Evolutionary conservation across 1,140 invertebrate species (phyloP).

Genomic region (Lasaia peninsularis): DNA sequence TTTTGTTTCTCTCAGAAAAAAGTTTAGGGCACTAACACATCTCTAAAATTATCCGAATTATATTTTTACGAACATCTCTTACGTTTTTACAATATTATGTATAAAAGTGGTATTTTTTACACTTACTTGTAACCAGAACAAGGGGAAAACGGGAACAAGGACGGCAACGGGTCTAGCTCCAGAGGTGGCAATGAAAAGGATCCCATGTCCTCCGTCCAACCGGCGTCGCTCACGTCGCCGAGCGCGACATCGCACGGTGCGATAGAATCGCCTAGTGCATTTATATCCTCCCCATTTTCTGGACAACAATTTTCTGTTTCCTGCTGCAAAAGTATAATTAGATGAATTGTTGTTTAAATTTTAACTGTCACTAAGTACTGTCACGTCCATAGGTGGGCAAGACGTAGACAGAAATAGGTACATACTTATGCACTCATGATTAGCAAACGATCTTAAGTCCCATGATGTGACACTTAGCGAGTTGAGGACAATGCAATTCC

Average conservation of each 20-base stretch:
- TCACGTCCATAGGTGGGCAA: no score
- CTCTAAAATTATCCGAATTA: no score
- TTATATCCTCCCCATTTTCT: constrained; percentile 60
- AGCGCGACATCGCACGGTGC: constrained; percentile 51
- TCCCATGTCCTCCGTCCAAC: constrained; percentile 88
- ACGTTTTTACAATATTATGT: no score
- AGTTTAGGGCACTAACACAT: no score
- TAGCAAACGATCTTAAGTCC: no score
- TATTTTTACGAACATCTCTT: no score
- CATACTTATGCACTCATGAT: no score
- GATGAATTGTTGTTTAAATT: background rate
- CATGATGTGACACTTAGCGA: no score
- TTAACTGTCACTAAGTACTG: no score
- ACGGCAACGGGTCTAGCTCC: constrained; percentile 86
- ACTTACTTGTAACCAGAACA: constrained; percentile 85
- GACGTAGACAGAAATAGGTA: no score
- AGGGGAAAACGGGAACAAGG: constrained; percentile 85
- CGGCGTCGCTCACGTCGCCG: constrained; percentile 54
- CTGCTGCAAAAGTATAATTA: constrained; percentile 36
- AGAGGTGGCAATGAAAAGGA: constrained; percentile 86
- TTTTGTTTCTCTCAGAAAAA: no score
- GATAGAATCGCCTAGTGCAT: constrained; percentile 48
- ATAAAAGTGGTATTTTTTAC: background rate
- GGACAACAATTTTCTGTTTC: constrained; percentile 63
- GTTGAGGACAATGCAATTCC: no score